Conservation (phyloP, 2,888 invertebrate genomes). For the Tenthredo livida region DNA sequence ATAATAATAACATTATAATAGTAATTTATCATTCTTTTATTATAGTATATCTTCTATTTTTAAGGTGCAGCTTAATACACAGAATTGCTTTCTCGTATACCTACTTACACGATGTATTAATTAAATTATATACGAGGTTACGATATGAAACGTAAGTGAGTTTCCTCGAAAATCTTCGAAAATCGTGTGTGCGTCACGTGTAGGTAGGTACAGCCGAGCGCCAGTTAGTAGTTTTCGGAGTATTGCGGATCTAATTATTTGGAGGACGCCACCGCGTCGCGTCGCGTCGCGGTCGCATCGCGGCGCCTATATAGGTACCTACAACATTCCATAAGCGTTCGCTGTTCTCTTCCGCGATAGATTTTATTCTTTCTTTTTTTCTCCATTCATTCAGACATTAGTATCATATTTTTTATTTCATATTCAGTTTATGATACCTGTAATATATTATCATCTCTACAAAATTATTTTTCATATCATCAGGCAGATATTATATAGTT, state of each 20-base stretch:
- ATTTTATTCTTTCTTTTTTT: neutral
- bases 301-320: neutral
- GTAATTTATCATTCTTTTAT: too few species aligned
- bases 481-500: too few species aligned
- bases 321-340: neutral
- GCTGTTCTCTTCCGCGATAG: neutral
- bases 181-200: neutral
- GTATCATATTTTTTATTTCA: neutral
- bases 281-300: neutral
- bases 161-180: neutral
- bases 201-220: neutral
- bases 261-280: neutral
- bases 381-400: neutral
- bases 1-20: too few species aligned
- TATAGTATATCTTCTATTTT: too few species aligned
- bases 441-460: too few species aligned
- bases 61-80: too few species aligned
- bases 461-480: too few species aligned
- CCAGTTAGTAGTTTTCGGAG: neutral
- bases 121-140: neutral
- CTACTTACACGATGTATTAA: too few species aligned
- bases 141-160: neutral
- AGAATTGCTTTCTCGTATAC: neutral
- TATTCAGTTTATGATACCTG: neutral
- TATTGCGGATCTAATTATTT: neutral